Base-by-base conservation (phyloP, 1,140 invertebrate genomes). In the Uloborus diversus region DNA sequence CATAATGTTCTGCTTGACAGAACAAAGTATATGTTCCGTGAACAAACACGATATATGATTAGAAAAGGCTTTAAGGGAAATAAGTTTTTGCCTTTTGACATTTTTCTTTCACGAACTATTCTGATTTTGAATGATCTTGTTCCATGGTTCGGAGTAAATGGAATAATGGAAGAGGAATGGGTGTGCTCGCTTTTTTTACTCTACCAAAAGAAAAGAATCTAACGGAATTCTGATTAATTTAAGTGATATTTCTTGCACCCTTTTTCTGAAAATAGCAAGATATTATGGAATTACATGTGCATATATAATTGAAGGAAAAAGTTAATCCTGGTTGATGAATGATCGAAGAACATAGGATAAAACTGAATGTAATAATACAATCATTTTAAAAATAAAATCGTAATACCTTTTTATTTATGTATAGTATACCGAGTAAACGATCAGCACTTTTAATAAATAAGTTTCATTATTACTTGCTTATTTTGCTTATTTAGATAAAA, bases 181-280 rank as follows among this genome's bases (percentile, higher is more conserved):
- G n/a, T n/a, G n/a, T n/a, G n/a, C n/a, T n/a, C 20, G 25, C 33
- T 42, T 49, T 14, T 61, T 75, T 71, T 61, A 62, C 33, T 51
- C 23, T 4, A 3, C n/a, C 13, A 33, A 3, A 49, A 20, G 33
- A 23, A 62, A 64, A 13, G 27, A n/a, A 51, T 32, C 5, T 14
- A 23, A 20, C 37, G 35, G 59, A 25, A 75, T 62, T 75, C 70
- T 75, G 62, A 75, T 75, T 75, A 75, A 75, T 75, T 75, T 75
- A 37, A 75, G 70, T 62, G 53, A 61, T 62, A 62, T 75, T 62
- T 32, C 42, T 28, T 75, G 57, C 62, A 9, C n/a, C n/a, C n/a
- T n/a, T n/a, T n/a, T n/a, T n/a, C n/a, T n/a, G n/a, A n/a, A n/a
- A n/a, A n/a, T n/a, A n/a, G n/a, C n/a, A n/a, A n/a, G n/a, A n/a